A percentile compares a stretch with the other conserved stretches of the same genome.
These are phyloP conservation scores for Brenthis daphne DNA, from an alignment of 2,888 invertebrate genomes.

Conservation along the genomic window DNA sequence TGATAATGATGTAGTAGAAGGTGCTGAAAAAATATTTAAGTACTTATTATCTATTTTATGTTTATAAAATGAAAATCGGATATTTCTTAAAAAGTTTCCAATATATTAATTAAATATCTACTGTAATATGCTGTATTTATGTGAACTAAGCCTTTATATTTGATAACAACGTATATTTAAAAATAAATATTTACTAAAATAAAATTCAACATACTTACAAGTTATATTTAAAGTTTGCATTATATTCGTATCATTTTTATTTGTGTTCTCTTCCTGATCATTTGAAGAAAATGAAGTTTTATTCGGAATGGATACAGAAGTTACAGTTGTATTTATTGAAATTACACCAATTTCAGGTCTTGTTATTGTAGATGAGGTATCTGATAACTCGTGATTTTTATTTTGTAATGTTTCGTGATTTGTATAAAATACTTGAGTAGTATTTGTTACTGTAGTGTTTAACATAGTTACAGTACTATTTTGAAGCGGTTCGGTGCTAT, in stretches of 20 bases:
- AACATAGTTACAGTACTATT: neutral
- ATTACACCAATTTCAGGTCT: neutral
- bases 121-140: too few species aligned
- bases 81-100: too few species aligned
- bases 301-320: neutral
- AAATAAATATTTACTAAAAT: neutral
- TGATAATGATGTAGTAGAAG: neutral
- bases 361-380: neutral
- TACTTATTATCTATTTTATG: neutral
- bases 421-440: neutral
- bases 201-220: neutral
- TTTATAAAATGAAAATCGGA: too few species aligned
- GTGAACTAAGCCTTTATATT: too few species aligned
- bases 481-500: neutral
- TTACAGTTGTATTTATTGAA: neutral
- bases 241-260: neutral
- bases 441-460: neutral
- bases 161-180: too few species aligned
- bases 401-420: neutral
- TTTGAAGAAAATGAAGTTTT: neutral
- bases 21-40: constrained; percentile 9
- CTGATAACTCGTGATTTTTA: neutral
- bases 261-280: neutral
- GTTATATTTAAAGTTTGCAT: neutral
- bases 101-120: too few species aligned